A percentile compares a stretch with the other conserved stretches of the same genome.
Conservation (phyloP, 2,888 invertebrate species). For the Aleiodes testaceus region DNA sequence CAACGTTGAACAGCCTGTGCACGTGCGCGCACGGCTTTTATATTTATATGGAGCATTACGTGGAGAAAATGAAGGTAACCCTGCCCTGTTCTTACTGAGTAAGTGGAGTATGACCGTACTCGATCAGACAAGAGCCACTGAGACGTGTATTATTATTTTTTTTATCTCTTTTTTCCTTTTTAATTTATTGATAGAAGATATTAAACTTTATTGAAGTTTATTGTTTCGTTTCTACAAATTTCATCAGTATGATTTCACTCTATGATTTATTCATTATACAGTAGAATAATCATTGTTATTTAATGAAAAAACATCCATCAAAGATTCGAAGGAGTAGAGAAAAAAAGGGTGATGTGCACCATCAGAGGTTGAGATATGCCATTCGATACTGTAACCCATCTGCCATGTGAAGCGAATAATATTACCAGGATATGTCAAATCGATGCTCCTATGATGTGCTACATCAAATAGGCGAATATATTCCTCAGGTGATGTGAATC, state of each 20-base stretch:
- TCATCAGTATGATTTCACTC: too few relatives aligned
- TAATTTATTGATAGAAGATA: neutral
- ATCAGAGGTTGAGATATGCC: slow-evolving; percentile 48
- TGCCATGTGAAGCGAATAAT: slow-evolving; percentile 62
- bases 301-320: neutral
- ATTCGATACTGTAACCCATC: slow-evolving; percentile 62
- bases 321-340: neutral
- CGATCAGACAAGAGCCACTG: slow-evolving; percentile 30
- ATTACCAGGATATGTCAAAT: slow-evolving; percentile 42
- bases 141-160: neutral
- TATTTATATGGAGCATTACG: slow-evolving; percentile 10
- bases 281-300: neutral
- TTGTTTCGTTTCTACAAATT: too few relatives aligned
- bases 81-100: neutral
- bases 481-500: slow-evolving; percentile 29
- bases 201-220: neutral
- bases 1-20: slow-evolving; percentile 27
- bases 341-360: slow-evolving; percentile 40
- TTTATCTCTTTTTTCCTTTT: neutral
- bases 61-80: slow-evolving; percentile 20
- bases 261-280: too few relatives aligned
- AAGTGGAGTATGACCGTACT: slow-evolving; percentile 27
- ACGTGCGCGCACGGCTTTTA: slow-evolving; percentile 6
- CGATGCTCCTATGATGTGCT: slow-evolving; percentile 32
- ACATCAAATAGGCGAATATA: slow-evolving; percentile 26